A percentile compares a stretch with the other conserved stretches of the same genome.
Conservation (phyloP, 1,140 invertebrate genomes). For the Anastrepha ludens region DNA sequence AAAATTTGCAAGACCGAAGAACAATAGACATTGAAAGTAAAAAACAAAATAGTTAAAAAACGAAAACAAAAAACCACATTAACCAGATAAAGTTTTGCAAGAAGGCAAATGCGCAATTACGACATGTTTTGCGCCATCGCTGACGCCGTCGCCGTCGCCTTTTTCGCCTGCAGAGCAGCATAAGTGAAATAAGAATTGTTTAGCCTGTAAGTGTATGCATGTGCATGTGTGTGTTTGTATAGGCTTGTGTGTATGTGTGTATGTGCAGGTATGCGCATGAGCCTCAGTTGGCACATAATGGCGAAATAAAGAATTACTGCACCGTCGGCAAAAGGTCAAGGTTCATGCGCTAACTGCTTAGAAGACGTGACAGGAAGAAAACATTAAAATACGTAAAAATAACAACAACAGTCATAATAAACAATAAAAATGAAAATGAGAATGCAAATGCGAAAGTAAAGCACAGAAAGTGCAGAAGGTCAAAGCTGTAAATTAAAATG, state of each 20-base stretch:
- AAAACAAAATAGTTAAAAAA: background rate
- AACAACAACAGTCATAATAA: background rate
- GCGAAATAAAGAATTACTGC: conserved; percentile 31
- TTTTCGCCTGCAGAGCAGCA: background rate
- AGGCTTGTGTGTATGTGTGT: background rate
- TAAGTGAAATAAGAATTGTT: background rate
- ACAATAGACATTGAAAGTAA: background rate
- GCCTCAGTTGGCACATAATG: background rate
- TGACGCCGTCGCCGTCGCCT: conserved; percentile 3
- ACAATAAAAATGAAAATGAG: background rate
- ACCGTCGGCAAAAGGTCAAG: conserved; percentile 28
- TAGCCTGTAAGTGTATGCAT: background rate
- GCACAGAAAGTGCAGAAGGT: background rate
- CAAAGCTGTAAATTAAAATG: background rate
- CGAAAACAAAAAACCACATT: background rate
- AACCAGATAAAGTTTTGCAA: background rate
- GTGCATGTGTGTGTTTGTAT: background rate
- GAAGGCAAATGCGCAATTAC: conserved; percentile 33
- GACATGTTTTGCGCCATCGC: background rate
- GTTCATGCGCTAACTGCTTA: background rate
- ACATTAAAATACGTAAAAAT: background rate
- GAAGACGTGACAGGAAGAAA: background rate
- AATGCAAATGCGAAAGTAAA: background rate
- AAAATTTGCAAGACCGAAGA: background rate
- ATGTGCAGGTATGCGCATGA: background rate